Percentiles rank a stretch among this genome's conserved stretches.
Evolutionary conservation across 2,888 invertebrate species (phyloP).

Genomic region (Cacoxenus indagator): DNA sequence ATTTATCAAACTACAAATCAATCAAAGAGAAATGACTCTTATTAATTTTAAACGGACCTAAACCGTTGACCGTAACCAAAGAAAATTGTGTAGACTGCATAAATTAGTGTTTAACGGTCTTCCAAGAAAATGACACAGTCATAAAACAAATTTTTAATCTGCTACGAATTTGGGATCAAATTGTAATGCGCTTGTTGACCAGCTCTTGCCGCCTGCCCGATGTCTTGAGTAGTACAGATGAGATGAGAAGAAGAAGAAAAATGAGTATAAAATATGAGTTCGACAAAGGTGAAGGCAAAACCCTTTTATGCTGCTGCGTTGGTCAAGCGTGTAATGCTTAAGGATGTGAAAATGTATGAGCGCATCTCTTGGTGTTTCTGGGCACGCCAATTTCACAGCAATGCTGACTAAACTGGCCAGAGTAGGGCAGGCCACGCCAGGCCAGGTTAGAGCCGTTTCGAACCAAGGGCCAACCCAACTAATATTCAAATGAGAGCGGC

Average conservation of each 20-base stretch:
- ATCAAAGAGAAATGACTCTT: too few relatives aligned
- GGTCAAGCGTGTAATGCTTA: conserved; percentile 64
- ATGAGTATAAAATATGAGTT: conserved; percentile 14
- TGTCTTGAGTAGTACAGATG: not conserved
- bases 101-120: conserved; percentile 10
- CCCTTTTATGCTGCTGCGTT: conserved; percentile 28
- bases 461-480: conserved; percentile 53
- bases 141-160: conserved; percentile 52
- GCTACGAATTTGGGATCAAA: conserved; percentile 45
- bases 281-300: not conserved
- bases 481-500: conserved; percentile 60
- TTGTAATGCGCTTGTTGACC: conserved; percentile 52
- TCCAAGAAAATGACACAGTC: conserved; percentile 44
- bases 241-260: not conserved
- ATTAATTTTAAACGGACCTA: too few relatives aligned
- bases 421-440: too few relatives aligned
- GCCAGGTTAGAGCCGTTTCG: too few relatives aligned
- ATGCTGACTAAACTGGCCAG: not conserved
- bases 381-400: conserved; percentile 5
- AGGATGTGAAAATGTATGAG: conserved; percentile 55
- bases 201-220: not conserved
- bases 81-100: not conserved
- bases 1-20: too few relatives aligned
- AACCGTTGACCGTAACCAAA: not conserved
- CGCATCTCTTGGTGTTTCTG: not conserved